Percentiles rank a stretch among this genome's conserved stretches.
These are phyloP conservation scores for Brachionus paranguensis DNA, from an alignment of 1,140 invertebrate genomes.

Conservation along the genomic window DNA sequence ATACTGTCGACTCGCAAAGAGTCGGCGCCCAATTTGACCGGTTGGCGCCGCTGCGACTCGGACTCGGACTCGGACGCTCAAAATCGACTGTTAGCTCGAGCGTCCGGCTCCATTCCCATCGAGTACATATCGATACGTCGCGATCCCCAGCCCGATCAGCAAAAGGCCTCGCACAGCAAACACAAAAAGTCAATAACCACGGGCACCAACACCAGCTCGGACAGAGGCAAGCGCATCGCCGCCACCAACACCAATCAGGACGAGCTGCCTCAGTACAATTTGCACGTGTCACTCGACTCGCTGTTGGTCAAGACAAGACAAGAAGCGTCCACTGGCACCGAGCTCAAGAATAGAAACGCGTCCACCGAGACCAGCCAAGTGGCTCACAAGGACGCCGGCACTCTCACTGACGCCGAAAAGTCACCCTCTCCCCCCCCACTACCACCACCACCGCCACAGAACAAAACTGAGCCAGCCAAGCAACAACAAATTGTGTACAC, in stretches of 20 bases:
- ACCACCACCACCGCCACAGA: background rate
- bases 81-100: background rate
- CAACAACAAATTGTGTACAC: background rate
- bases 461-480: background rate
- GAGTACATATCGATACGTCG: constrained; percentile 31
- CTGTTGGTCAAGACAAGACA: background rate
- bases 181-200: constrained; percentile 30
- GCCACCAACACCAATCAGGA: constrained; percentile 32
- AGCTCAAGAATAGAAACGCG: background rate
- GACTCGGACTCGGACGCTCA: constrained; percentile 16
- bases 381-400: background rate
- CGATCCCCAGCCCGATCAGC: background rate
- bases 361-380: background rate
- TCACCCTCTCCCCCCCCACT: background rate
- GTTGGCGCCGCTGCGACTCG: background rate
- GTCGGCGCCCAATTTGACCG: constrained; percentile 28
- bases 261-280: constrained; percentile 33
- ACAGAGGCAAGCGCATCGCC: constrained; percentile 22
- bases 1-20: constrained; percentile 16
- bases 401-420: background rate
- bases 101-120: constrained; percentile 34
- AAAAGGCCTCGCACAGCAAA: background rate
- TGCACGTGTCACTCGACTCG: constrained; percentile 32
- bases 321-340: constrained; percentile 19
- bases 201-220: constrained; percentile 16